Evolutionary conservation across 2,888 invertebrate genomes (phyloP), one percentile per base, ranked within the genome.

Genomic region (Metellina segmentata): DNA sequence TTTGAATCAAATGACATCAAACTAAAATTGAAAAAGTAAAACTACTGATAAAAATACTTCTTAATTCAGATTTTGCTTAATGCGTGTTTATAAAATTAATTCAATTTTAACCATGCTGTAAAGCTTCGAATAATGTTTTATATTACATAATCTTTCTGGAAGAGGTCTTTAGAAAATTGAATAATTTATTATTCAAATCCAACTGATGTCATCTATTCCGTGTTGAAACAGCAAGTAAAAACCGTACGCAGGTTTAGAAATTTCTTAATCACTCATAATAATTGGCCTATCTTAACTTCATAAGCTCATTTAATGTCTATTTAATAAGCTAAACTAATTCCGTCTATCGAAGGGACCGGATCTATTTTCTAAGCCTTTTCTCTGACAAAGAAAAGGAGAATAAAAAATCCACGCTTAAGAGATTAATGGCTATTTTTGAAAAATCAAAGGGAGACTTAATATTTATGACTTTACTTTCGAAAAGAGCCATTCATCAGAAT

Each of bases 391-490:
- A 53, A 61, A 61, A 74, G 6, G 20, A 71, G 20, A 20, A 71
- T 71, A 82, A 71, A 19, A 77, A 85, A 77, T 85, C 69, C 19
- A 49, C 49, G 9, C 77, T 48, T 16, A 75, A 75, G 74, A 85
- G 85, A 85, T 85, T 85, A 85, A 85, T 85, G 78, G 85, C 85
- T 85, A 85, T 20, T 85, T 71, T 85, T 85, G 52, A 74, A 85
- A 85, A 85, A 85, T 72, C 69, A 77, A 78, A 78, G 70, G 77
- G 85, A 51, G 51, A 61, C 85, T 85, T 85, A 78, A 85, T 85
- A 85, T 85, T 85, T 85, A 85, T 85, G 85, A 78, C 85, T 85
- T 85, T 85, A 78, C 85, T 85, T 85, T 85, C 49, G 61, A 77
- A 85, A 85, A 85, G 85, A 85, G 77, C 48, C 85, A 85, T 85